Base-by-base conservation (phyloP, 2,113 vertebrate species). In the Ammospiza nelsoni region DNA sequence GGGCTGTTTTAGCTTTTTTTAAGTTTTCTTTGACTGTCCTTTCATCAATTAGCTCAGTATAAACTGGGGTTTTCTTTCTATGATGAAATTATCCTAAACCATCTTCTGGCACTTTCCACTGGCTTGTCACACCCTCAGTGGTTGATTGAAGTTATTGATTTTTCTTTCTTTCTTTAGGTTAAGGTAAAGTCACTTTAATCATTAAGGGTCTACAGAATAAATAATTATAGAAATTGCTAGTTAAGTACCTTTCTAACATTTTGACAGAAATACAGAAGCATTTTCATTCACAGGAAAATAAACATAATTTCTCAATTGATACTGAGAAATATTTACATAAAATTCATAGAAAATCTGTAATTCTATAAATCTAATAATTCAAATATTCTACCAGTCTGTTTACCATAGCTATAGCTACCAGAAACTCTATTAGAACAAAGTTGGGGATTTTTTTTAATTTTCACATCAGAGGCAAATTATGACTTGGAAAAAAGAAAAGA, bases 1-100 rank as follows among this genome's bases (percentile, higher is more conserved):
- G 9, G 1, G 2, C 12, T 43, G 14, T 58, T 63, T 37, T 3
- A 49, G 21, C 0, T 2, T 6, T 11, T 43, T 29, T 74, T 44
- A 73, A 68, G 31, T 41, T 87, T 37, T 68, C 52, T 87, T 62
- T 43, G 8, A 39, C 16, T 46, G 80, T 35, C 6, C 20, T 79
- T 85, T 52, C 52, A 49, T 72, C 68, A 73, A 6, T 43, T 73
- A 84, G 23, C 15, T 75, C 62, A 48, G 27, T 29, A 5, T 52
- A 91, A 62, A 10, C 10, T 52, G 17, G 4, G 22, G 2, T 14
- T 59, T 67, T 35, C 7, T 46, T 35, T 29, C 23, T 35, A 7
- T 27, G 33, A 63, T 37, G 85, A 58, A 49, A 37, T 67, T 46
- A 74, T 61, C 15, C 44, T 41, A 51, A 87, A n/a, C 15, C 13